These are phyloP conservation scores for Melinopterus prodromus DNA, from an alignment of 2,888 invertebrate genomes.

Conservation along the genomic window DNA sequence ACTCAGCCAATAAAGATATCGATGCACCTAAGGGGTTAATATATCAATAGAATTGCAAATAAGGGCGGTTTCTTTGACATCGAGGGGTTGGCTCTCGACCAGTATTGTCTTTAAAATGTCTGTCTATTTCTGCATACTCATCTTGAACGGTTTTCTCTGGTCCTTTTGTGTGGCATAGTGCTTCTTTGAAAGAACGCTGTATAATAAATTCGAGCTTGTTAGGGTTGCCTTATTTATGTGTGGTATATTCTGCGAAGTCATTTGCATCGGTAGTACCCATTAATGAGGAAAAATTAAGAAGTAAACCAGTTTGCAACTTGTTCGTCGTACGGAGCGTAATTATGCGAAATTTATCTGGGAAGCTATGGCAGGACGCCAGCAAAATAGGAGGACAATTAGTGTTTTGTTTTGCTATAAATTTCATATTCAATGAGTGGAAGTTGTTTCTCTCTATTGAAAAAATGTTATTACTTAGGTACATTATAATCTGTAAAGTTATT, in stretches of 20 bases:
- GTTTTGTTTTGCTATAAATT: background rate
- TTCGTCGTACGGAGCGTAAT: background rate
- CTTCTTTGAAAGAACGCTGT: background rate
- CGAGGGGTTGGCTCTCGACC: background rate
- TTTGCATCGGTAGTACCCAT: background rate
- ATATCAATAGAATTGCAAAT: background rate
- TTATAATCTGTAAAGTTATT: too few relatives aligned
- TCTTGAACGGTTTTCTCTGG: background rate
- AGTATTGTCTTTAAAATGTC: background rate
- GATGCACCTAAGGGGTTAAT: background rate
- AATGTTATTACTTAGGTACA: too few relatives aligned
- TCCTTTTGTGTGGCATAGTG: background rate
- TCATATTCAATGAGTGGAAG: background rate
- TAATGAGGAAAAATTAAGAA: constrained; percentile 4
- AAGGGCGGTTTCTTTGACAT: background rate
- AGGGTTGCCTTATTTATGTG: background rate
- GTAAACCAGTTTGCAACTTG: background rate
- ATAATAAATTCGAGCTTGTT: background rate
- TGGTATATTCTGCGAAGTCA: background rate
- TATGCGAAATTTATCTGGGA: background rate
- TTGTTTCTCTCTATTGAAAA: too few relatives aligned
- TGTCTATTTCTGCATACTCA: background rate
- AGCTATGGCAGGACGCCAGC: background rate
- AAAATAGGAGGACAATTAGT: background rate
- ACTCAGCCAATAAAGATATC: background rate